These are phyloP conservation scores for Cherax quadricarinatus DNA, from an alignment of 1,140 invertebrate genomes.

Conservation along the genomic window DNA sequence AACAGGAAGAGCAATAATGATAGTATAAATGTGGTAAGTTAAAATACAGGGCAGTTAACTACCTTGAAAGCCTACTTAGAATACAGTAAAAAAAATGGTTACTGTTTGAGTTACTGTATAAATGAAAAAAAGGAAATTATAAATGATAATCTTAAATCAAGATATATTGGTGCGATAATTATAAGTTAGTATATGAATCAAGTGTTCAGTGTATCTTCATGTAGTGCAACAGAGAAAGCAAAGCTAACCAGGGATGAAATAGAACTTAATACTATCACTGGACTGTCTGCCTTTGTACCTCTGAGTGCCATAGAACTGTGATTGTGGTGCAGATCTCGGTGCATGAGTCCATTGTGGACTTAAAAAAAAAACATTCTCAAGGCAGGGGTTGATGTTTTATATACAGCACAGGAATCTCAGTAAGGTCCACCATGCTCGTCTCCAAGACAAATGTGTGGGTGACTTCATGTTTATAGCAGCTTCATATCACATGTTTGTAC, in stretches of 20 bases:
- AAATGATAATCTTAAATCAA: conserved; percentile 23
- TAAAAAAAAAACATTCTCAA: conserved; percentile 45
- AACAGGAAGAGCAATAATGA: conserved; percentile 61
- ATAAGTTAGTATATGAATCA: conserved; percentile 29
- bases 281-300: conserved; percentile 53
- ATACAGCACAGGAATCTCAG: conserved; percentile 51
- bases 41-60: conserved; percentile 21
- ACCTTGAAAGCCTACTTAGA: conserved; percentile 29
- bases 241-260: conserved; percentile 35
- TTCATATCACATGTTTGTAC: conserved; percentile 70
- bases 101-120: not conserved
- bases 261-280: conserved; percentile 27
- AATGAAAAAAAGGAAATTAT: not conserved
- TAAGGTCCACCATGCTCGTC: conserved; percentile 44
- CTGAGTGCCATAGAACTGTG: conserved; percentile 65
- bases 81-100: not conserved
- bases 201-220: conserved; percentile 21
- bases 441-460: conserved; percentile 63
- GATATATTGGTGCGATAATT: conserved; percentile 25
- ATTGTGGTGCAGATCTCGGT: conserved; percentile 58
- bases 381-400: conserved; percentile 50
- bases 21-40: conserved; percentile 58
- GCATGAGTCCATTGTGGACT: conserved; percentile 41
- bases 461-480: conserved; percentile 65
- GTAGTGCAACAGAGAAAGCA: conserved; percentile 45